These are phyloP conservation scores for Rhynchomys soricoides DNA, from an alignment of 2,113 vertebrate species.

Conservation along the genomic window DNA sequence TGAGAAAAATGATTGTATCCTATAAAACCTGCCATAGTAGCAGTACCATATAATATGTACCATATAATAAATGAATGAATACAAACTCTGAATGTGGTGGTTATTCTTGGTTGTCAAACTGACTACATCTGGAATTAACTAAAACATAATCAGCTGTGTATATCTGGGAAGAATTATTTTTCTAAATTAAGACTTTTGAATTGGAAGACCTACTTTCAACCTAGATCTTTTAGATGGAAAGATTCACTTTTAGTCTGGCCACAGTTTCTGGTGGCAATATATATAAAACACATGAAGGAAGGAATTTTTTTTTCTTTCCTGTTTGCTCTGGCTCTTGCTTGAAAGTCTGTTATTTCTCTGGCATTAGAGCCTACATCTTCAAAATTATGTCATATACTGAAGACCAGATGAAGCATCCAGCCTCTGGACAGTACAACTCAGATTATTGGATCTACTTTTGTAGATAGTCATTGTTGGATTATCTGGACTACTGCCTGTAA, in stretches of 20 bases:
- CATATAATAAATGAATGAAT: neutral
- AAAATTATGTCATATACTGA: neutral
- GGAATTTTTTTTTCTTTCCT: neutral
- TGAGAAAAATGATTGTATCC: neutral
- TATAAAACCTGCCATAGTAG: too few species aligned
- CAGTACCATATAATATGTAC: neutral
- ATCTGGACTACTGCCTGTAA: neutral
- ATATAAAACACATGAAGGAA: neutral
- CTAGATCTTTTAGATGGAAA: neutral
- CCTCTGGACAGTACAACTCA: neutral
- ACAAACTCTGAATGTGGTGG: neutral
- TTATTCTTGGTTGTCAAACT: neutral
- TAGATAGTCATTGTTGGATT: neutral
- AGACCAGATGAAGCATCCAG: neutral
- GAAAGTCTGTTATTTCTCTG: neutral
- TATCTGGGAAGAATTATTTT: neutral
- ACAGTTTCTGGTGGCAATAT: neutral
- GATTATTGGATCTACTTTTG: neutral
- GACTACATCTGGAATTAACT: neutral
- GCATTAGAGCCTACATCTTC: neutral
- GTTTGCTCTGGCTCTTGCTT: neutral
- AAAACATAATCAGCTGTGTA: neutral
- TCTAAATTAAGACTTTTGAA: neutral
- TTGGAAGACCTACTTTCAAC: neutral
- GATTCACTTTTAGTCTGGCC: neutral